Evolutionary conservation across 2,797 vertebrate genomes (phyloP).

Genomic region (Linurgus olivaceus): DNA sequence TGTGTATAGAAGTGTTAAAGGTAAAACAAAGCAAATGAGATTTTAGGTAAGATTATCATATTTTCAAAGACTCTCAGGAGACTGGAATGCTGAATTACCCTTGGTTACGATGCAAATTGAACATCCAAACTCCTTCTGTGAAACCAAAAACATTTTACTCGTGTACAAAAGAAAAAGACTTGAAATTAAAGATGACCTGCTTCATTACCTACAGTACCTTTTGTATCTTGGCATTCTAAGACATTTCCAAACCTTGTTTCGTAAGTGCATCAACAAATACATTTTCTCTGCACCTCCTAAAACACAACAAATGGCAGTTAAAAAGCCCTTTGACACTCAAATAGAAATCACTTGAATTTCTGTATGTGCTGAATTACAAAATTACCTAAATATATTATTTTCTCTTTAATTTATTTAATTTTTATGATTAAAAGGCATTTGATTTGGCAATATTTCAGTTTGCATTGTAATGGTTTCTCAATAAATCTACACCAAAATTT

Average conservation of each 20-base stretch:
- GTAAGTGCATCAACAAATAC: neutral
- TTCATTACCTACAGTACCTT: neutral
- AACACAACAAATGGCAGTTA: neutral
- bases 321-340: neutral
- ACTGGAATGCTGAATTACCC: neutral
- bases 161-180: neutral
- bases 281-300: neutral
- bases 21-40: slow-evolving; percentile 22
- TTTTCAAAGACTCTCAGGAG: slow-evolving; percentile 2
- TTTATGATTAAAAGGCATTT: slow-evolving; percentile 10
- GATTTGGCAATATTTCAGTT: slow-evolving; percentile 31
- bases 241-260: neutral
- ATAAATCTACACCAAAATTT: slow-evolving; percentile 30
- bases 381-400: slow-evolving; percentile 5
- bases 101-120: slow-evolving; percentile 4
- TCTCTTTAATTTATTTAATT: slow-evolving; percentile 35
- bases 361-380: neutral
- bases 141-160: neutral
- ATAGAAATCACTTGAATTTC: slow-evolving; percentile 8
- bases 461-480: slow-evolving; percentile 38
- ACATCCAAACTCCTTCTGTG: neutral
- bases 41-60: slow-evolving; percentile 1
- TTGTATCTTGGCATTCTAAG: neutral
- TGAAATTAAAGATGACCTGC: neutral
- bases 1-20: neutral